Conservation (phyloP, 2,113 vertebrate genomes). For the Microtus richardsoni region DNA sequence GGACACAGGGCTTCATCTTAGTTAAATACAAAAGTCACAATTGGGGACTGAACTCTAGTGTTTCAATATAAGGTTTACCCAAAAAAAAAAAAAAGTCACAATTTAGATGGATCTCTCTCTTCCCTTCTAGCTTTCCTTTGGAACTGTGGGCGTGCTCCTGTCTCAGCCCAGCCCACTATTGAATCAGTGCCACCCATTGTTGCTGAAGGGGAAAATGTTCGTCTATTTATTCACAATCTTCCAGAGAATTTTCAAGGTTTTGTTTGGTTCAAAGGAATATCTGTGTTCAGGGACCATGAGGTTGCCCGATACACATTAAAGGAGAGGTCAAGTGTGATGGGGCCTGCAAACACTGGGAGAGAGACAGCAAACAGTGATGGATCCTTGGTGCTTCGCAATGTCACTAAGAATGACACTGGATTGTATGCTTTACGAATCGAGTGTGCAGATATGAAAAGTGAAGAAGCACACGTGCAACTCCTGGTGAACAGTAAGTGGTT, state of each 20-base stretch:
- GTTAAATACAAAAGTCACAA: accelerated
- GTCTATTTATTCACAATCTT: not conserved
- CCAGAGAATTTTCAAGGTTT: accelerated
- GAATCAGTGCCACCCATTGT: accelerated
- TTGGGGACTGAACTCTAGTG: no score
- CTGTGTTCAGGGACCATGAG: accelerated
- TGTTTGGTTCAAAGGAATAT: not conserved
- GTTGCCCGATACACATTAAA: accelerated
- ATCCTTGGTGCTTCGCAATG: conserved; percentile 23
- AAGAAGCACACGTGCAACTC: not conserved
- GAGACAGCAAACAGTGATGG: not conserved
- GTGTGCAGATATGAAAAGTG: not conserved
- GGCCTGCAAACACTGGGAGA: accelerated
- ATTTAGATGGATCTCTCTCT: not conserved
- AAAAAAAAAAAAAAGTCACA: accelerated
- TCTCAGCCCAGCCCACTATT: not conserved
- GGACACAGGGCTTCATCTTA: not conserved
- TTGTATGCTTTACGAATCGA: not conserved
- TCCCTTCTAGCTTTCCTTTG: not conserved
- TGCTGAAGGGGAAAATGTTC: not conserved
- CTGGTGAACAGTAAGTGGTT: not conserved
- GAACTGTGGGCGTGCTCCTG: not conserved
- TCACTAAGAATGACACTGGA: not conserved
- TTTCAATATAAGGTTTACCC: no score
- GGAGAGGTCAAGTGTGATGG: accelerated